Evolutionary conservation across 2,113 vertebrate species (phyloP).

Genomic region (Chamaea fasciata): DNA sequence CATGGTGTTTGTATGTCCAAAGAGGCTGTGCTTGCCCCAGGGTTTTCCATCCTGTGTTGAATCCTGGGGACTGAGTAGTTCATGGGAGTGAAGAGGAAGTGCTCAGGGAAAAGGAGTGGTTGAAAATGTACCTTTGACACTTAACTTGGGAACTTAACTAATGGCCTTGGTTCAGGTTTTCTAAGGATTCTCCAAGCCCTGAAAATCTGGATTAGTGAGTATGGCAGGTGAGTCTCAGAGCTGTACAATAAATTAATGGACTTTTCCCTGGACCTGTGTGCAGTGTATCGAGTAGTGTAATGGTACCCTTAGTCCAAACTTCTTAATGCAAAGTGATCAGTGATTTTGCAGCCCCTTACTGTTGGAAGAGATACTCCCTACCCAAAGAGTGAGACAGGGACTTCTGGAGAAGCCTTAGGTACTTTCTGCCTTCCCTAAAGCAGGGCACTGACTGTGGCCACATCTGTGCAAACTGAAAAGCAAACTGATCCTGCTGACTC

Average conservation of each 20-base stretch:
- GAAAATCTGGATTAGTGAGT: not conserved
- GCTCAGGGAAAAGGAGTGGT: not conserved
- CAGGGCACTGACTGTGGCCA: not conserved
- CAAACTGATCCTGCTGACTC: not conserved
- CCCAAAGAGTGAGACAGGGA: not conserved
- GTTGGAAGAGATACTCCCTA: not conserved
- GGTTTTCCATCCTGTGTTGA: not conserved
- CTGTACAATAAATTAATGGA: not conserved
- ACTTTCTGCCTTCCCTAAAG: not conserved
- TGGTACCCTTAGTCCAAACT: not conserved
- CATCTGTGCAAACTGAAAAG: not conserved
- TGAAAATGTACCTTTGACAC: not conserved
- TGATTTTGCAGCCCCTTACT: not conserved
- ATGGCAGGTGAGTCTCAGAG: not conserved
- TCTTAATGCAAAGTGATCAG: not conserved
- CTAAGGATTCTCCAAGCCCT: not conserved
- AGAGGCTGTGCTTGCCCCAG: not conserved
- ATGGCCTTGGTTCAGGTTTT: not conserved
- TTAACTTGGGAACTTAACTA: not conserved
- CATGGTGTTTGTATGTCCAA: not conserved
- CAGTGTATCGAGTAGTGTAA: not conserved
- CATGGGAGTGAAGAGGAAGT: not conserved
- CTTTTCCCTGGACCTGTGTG: not conserved
- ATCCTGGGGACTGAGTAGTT: not conserved
- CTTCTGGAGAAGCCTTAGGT: not conserved